Evolutionary conservation across 2,888 invertebrate genomes (phyloP).

Genomic region (Metalampra italica): DNA sequence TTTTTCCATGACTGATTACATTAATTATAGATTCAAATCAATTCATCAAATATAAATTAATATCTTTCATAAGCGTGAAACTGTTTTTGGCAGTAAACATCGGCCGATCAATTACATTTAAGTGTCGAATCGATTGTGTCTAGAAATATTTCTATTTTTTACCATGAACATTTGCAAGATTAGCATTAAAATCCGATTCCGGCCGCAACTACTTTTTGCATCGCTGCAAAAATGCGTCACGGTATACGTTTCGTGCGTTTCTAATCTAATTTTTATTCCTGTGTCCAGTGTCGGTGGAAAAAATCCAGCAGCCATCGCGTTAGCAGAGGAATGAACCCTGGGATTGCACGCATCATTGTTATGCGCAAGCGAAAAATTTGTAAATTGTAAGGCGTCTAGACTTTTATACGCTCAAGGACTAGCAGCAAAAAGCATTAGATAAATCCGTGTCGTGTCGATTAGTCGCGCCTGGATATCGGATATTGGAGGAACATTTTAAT

Average conservation of each 20-base stretch:
- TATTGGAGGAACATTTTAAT: constrained; percentile 22
- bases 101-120: constrained; percentile 38
- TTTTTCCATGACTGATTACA: constrained; percentile 14
- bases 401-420: constrained; percentile 61
- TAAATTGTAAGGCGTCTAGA: constrained; percentile 69
- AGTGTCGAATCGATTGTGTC: constrained; percentile 45
- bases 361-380: constrained; percentile 69
- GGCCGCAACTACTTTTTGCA: constrained; percentile 54
- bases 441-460: constrained; percentile 39
- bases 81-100: constrained; percentile 27
- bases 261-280: constrained; percentile 50
- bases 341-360: constrained; percentile 64
- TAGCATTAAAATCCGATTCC: constrained; percentile 49
- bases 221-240: constrained; percentile 60
- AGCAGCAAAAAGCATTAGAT: constrained; percentile 44
- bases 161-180: constrained; percentile 23
- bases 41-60: constrained; percentile 22
- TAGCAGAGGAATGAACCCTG: constrained; percentile 61
- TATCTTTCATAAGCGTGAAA: constrained; percentile 22
- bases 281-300: constrained; percentile 40
- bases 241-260: constrained; percentile 58
- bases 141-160: constrained; percentile 40
- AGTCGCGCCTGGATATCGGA: constrained; percentile 47
- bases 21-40: constrained; percentile 15
- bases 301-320: constrained; percentile 41